These are phyloP conservation scores for Acipenser oxyrinchus DNA, from an alignment of 2,797 vertebrate genomes.

Conservation along the genomic window DNA sequence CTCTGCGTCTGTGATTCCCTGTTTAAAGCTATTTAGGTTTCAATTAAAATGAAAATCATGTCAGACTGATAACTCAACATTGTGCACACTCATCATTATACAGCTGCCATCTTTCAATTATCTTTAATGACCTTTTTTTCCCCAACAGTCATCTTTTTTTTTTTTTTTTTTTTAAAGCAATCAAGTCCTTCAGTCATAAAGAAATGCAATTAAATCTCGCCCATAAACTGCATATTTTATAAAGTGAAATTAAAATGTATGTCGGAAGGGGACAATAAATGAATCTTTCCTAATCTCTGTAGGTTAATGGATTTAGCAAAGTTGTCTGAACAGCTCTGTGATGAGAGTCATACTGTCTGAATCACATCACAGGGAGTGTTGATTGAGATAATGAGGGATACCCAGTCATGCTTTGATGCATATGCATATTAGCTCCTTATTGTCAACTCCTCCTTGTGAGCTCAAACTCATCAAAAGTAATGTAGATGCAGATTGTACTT, in stretches of 20 bases:
- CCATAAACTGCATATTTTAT: conserved; percentile 40
- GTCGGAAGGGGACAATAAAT: neutral
- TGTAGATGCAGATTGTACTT: too few species aligned
- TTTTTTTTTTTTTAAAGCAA: conserved; percentile 8
- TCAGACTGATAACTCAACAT: conserved; percentile 7
- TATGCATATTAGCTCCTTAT: neutral
- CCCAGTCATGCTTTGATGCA: neutral
- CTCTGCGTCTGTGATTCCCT: neutral
- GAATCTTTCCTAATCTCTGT: neutral
- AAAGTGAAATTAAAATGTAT: conserved; percentile 6
- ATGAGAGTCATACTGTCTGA: conserved; percentile 2
- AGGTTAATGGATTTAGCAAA: conserved; percentile 1
- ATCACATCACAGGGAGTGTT: conserved; percentile 4
- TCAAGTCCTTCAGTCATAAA: conserved; percentile 40
- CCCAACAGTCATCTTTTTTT: neutral
- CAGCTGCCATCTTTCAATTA: conserved; percentile 5
- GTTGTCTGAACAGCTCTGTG: neutral
- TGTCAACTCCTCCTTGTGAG: neutral
- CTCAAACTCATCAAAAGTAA: neutral
- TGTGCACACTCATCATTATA: conserved; percentile 8
- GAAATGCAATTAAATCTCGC: conserved; percentile 37
- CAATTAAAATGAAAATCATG: conserved; percentile 10
- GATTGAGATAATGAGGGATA: conserved; percentile 7
- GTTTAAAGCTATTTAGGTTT: neutral
- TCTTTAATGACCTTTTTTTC: conserved; percentile 7